Base-by-base conservation (phyloP, 2,113 vertebrate genomes). In the Heloderma charlesbogerti region DNA sequence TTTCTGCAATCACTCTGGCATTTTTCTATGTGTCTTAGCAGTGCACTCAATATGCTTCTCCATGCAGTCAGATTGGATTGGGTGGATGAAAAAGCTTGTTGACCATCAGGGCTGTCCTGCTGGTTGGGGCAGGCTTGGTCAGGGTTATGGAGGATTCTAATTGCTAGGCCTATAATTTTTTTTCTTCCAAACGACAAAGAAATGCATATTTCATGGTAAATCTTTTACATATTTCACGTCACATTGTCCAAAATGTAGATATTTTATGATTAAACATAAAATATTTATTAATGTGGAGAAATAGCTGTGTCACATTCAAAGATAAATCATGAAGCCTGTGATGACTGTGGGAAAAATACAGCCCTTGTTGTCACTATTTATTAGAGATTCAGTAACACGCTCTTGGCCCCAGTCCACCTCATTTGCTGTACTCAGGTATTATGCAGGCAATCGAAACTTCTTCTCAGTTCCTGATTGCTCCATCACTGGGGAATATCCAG, bases 181-280 rank as follows among this genome's bases (percentile, higher is more conserved):
- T 4, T 6, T 34, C 27, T 20, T 48, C 37, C 82, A 48, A 67
- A 71, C 0, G 60, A 90, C 63, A 90, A 71, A 86, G 45, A 79
- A 86, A 86, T 86, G 45, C 83, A 80, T 86, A 79, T 86, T 71
- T 71, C 45, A 86, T 86, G 45, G n/a, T 90, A 80, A 57, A 8
- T 66, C 2, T 79, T 90, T 86, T 57, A 79, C 74, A 86, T 69
- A 86, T 57, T 90, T 90, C 63, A 90, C 74, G 34, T 71, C 10
- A 80, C 45, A 86, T 69, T 90, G 83, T 90, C 74, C 83, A 80
- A 86, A 90, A 86, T 54, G 63, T 86, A 86, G 84, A 80, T 80
- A 80, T 43, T 69, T 86, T 90, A 90, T 90, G 84, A 86, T 71
- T 86, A 80, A 86, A 86, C 84, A 80, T 90, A 86, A 90, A 86